These are phyloP conservation scores for Vulpes ferrilata DNA, from an alignment of 2,113 vertebrate genomes.

Conservation along the genomic window DNA sequence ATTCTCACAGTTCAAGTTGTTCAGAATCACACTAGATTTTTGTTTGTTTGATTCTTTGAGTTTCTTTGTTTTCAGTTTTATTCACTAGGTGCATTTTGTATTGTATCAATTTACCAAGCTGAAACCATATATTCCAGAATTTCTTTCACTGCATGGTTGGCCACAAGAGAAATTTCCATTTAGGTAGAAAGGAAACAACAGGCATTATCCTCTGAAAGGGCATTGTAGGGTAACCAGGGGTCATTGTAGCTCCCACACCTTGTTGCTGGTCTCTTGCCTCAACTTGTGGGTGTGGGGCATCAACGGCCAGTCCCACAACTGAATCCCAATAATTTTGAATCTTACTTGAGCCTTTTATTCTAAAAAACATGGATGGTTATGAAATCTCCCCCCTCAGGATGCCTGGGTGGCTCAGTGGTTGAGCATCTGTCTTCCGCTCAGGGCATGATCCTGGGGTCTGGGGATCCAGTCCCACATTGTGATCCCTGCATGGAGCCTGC, in stretches of 20 bases:
- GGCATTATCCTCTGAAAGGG: neutral
- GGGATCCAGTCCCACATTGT: no score
- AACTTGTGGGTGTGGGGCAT: no score
- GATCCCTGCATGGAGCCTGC: no score
- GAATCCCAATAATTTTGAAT: neutral
- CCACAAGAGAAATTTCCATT: neutral
- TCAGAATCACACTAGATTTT: neutral
- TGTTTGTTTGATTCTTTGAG: neutral
- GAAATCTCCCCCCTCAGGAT: neutral
- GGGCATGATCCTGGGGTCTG: no score
- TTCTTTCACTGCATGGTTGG: neutral
- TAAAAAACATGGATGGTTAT: neutral
- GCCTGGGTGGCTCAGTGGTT: no score
- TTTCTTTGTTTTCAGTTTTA: neutral
- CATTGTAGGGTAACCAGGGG: rapidly evolving
- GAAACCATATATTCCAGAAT: neutral
- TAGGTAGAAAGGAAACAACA: neutral
- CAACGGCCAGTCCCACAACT: neutral
- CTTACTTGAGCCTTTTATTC: neutral
- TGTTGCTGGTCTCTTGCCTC: no score
- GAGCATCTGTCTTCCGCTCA: no score
- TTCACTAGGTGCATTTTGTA: neutral
- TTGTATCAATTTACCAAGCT: neutral
- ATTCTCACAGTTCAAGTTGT: neutral
- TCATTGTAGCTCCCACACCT: neutral